A percentile compares a stretch with the other conserved stretches of the same genome.
These are phyloP conservation scores for Helicoverpa assulta DNA, from an alignment of 2,888 invertebrate species.

Conservation along the genomic window DNA sequence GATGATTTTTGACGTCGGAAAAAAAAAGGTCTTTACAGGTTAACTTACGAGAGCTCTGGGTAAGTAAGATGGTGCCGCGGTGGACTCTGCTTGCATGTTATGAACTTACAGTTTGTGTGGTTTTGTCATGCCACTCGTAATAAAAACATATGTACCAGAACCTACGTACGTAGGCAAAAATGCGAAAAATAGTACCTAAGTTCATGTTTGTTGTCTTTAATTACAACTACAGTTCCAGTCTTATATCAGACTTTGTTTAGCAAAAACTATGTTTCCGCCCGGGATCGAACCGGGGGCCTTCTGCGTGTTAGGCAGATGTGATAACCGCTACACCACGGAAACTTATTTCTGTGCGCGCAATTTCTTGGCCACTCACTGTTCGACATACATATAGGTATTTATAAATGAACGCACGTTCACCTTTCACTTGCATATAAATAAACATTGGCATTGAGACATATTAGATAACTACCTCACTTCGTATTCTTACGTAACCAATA, in stretches of 20 bases:
- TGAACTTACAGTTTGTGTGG: too few relatives aligned
- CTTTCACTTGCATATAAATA: conserved; percentile 40
- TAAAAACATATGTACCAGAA: too few relatives aligned
- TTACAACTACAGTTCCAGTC: too few relatives aligned
- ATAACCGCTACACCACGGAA: conserved; percentile 96
- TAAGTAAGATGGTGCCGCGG: too few relatives aligned
- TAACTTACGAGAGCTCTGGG: too few relatives aligned
- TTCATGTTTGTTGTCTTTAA: too few relatives aligned
- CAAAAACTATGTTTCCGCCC: conserved; percentile 93
- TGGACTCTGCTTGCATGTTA: too few relatives aligned
- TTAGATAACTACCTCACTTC: neutral
- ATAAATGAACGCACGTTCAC: neutral
- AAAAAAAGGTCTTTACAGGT: too few relatives aligned
- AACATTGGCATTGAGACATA: neutral
- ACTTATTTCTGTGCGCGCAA: rapidly evolving
- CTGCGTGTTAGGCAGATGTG: conserved; percentile 98
- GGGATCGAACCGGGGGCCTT: conserved; percentile 97
- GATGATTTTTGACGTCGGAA: too few relatives aligned
- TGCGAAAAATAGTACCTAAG: too few relatives aligned
- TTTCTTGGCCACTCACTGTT: conserved; percentile 3
- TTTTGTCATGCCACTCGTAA: too few relatives aligned
- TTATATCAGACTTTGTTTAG: conserved; percentile 10
- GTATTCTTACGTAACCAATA: neutral
- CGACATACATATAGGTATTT: conserved; percentile 16
- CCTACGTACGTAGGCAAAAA: too few relatives aligned